phyloP scores from a whole-genome alignment of 2,797 vertebrate genomes.

The Tauraco hartlaubi region DNA sequence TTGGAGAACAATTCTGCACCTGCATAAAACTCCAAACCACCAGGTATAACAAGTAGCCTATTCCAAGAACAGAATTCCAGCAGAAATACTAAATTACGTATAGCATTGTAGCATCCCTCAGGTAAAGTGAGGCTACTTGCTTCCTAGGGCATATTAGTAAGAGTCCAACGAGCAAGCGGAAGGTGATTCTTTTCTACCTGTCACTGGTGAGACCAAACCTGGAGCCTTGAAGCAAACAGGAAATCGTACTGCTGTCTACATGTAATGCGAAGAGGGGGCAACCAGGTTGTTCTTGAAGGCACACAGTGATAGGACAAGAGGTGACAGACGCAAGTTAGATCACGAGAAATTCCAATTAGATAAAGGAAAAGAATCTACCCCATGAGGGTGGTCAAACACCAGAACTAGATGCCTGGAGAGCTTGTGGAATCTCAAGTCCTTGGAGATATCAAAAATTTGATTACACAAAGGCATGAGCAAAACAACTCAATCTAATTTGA shows the following conservation, averaged over 20 bases:
- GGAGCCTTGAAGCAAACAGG: not conserved
- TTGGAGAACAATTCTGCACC: not conserved
- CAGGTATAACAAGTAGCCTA: not conserved
- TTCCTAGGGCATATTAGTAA: not conserved
- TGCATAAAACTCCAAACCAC: not conserved
- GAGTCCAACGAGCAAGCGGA: not conserved
- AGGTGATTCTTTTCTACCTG: not conserved
- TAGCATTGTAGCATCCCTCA: not conserved
- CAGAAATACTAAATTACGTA: not conserved
- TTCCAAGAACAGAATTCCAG: not conserved
- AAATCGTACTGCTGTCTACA: not conserved
- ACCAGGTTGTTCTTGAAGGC: not conserved
- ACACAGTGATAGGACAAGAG: not conserved
- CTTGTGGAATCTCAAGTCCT: not conserved
- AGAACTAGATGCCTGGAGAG: not conserved
- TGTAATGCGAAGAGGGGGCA: not conserved
- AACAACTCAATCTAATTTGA: not conserved
- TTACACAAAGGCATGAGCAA: not conserved
- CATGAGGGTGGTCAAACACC: not conserved
- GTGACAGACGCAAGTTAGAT: not conserved
- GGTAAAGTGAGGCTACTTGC: not conserved
- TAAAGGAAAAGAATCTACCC: not conserved
- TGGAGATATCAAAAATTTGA: not conserved
- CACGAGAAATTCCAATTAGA: not conserved
- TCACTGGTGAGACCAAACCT: not conserved